A percentile compares a stretch with the other conserved stretches of the same genome.
These are phyloP conservation scores for Falco punctatus DNA, from an alignment of 2,113 vertebrate genomes.

Conservation along the genomic window DNA sequence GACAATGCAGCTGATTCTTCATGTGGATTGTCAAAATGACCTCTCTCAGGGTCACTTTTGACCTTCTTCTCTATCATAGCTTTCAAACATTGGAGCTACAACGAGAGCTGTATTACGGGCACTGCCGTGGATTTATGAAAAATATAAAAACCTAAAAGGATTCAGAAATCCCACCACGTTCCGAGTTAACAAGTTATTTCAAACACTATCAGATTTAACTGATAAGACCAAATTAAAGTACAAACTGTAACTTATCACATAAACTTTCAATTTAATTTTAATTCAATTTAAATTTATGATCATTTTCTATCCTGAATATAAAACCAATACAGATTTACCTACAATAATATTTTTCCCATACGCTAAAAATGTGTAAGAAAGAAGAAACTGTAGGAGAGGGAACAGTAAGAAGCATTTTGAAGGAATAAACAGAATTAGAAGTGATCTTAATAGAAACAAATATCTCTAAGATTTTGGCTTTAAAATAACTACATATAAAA, in stretches of 20 bases:
- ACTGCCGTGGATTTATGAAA: neutral
- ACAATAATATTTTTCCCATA: neutral
- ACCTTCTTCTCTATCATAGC: neutral
- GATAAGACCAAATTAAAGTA: neutral
- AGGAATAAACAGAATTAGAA: neutral
- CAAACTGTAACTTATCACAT: neutral
- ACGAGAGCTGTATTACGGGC: neutral
- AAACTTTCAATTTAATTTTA: neutral
- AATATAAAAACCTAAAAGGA: accelerated
- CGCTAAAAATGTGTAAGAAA: neutral
- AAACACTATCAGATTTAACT: neutral
- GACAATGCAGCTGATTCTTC: neutral
- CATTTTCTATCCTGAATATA: neutral
- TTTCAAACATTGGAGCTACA: neutral
- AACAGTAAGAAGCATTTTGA: neutral
- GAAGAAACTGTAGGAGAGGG: neutral
- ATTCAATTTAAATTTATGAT: neutral
- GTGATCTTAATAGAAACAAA: neutral
- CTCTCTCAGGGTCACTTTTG: neutral
- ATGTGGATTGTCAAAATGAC: neutral
- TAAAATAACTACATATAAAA: neutral
- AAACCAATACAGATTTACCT: neutral
- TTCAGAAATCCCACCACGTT: neutral
- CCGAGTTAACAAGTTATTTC: neutral
- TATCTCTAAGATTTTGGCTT: neutral